Evolutionary conservation across 1,140 invertebrate genomes (phyloP), one percentile per base, ranked within the genome.

Genomic region (Chlorops oryzae): DNA sequence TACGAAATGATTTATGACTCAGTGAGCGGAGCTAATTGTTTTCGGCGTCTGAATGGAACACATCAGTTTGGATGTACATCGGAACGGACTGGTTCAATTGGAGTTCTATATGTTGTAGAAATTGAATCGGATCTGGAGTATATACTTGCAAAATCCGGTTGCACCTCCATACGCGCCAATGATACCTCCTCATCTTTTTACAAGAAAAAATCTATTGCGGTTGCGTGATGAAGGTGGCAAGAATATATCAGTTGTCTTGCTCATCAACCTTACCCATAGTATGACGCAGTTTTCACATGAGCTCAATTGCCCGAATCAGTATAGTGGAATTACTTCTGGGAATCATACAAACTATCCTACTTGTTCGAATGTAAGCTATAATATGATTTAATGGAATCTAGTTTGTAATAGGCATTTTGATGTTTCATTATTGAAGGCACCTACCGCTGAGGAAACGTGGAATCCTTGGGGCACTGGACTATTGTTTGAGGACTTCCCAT

Each of bases 31-130:
- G 77, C 82, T 50, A 82, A 84, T 42, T 96, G 92, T 76, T 92
- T 92, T 66, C 79, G 90, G 57, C 78, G 88, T 55, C 74, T 96
- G 32, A 96, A 96, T 80, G 89, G 84, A 38, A 95, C 92, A 17
- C 90, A 96, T 78, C 88, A 94, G 71, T 85, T 88, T 64, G 93
- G 93, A 50, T 96, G 92, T 74, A 38, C 56, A 85, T 85, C 81
- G 15, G 72, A 75, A 46, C 73, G 75, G 47, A 77, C 75, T 45
- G 93, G 92, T 10, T 89, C 88, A 56, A 85, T 90, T 18, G 93
- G 93, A 24, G 84, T 90, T 9, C 74, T 96, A 15, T 88, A 95
- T 61, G 75, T 87, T 54, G 74, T 94, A 17, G 66, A 79, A 25
- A 67, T 73, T 27, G 52, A 75, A 10, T 62, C 59, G 12, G 88